A percentile compares a stretch with the other conserved stretches of the same genome.
These are phyloP conservation scores for Gopherus evgoodei DNA, from an alignment of 2,113 vertebrate species.

Conservation along the genomic window DNA sequence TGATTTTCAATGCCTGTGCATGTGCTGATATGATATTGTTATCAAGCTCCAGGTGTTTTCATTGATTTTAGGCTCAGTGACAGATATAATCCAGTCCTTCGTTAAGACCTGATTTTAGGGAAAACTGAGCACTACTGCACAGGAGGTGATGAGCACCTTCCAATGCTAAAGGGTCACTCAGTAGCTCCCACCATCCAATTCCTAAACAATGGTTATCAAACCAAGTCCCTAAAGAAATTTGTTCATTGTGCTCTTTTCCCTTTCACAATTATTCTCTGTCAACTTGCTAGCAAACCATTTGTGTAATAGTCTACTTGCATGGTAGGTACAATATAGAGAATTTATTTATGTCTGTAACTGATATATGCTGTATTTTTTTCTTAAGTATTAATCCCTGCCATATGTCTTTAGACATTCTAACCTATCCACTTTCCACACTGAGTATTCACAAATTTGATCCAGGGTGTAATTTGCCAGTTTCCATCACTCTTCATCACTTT, in stretches of 20 bases:
- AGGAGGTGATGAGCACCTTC: neutral
- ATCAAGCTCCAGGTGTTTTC: neutral
- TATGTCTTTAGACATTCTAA: neutral
- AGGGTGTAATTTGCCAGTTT: neutral
- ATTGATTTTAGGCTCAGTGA: neutral
- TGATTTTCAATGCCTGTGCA: neutral
- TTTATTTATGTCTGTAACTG: neutral
- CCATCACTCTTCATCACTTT: neutral
- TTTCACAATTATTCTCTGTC: neutral
- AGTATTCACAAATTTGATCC: neutral
- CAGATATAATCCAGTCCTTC: neutral
- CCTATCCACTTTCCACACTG: neutral
- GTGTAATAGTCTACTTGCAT: neutral
- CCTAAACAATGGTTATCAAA: neutral
- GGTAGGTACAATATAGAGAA: neutral
- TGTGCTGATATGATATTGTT: too few relatives aligned
- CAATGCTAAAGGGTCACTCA: neutral
- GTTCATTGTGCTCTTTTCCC: neutral
- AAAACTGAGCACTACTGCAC: neutral
- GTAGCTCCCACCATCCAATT: neutral
- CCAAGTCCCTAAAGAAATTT: neutral
- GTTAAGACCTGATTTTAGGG: neutral
- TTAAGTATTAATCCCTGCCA: neutral
- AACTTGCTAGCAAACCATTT: neutral
- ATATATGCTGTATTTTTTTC: neutral